Percentiles rank a stretch among this genome's conserved stretches.
These are phyloP conservation scores for Craniophora ligustri DNA, from an alignment of 2,888 invertebrate genomes.

Conservation along the genomic window DNA sequence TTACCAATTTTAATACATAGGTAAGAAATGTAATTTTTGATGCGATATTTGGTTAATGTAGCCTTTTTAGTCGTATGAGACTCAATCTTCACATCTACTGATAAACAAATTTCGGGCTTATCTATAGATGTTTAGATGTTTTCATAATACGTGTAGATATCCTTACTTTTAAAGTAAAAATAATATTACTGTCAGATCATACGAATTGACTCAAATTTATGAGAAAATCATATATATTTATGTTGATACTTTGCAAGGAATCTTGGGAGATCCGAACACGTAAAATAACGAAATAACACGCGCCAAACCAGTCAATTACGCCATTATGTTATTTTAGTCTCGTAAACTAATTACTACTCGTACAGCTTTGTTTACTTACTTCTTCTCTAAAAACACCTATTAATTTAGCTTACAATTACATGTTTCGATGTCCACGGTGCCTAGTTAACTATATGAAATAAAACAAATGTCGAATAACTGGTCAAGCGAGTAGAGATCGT, in stretches of 20 bases:
- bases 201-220: conserved; percentile 36
- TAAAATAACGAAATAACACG: conserved; percentile 64
- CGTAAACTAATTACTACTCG: conserved; percentile 60
- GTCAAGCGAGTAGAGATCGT: conserved; percentile 47
- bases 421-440: conserved; percentile 42
- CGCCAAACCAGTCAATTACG: conserved; percentile 65
- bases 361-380: conserved; percentile 68
- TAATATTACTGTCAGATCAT: conserved; percentile 19
- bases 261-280: conserved; percentile 45
- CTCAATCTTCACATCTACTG: too few species aligned
- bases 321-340: conserved; percentile 62
- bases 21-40: too few species aligned
- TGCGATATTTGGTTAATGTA: too few species aligned
- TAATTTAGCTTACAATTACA: conserved; percentile 56
- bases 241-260: conserved; percentile 30
- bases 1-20: too few species aligned
- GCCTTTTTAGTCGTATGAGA: too few species aligned
- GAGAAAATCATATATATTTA: conserved; percentile 53
- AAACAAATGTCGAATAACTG: conserved; percentile 53
- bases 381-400: conserved; percentile 55
- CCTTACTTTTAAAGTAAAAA: too few species aligned
- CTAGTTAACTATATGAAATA: conserved; percentile 56
- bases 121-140: too few species aligned
- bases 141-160: too few species aligned
- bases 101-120: too few species aligned